Base-by-base conservation (phyloP, 2,797 vertebrate genomes). In the Merluccius polli region DNA sequence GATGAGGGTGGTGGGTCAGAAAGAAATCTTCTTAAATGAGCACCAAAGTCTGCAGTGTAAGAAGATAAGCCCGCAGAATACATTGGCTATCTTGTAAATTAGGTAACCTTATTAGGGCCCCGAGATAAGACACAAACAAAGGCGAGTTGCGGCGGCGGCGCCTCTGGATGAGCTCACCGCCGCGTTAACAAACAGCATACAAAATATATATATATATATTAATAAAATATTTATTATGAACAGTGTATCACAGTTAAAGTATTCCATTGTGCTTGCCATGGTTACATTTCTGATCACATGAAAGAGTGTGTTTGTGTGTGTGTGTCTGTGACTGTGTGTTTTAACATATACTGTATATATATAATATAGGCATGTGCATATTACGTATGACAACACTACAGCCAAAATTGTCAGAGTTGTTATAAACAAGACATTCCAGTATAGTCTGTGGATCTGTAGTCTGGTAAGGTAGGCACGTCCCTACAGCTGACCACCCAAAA, bases 11-110 rank as follows among this genome's bases (percentile, higher is more conserved):
- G 2, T 59, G 32, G 82, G 81, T 89, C 85, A 86, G 59, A 18
- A 74, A 82, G 77, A 86, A 92, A 92, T 92, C 91, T 88, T 89
- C 79, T 92, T 93, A 94, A 90, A 90, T 87, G 78, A 85, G 84
- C 82, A 80, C 79, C 79, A 79, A 87, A 84, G 78, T 78, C 76
- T 78, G 48, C 86, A 81, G 82, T 86, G 87, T 83, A 83, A 90
- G 83, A 79, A 74, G 89, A 88, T 91, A 87, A 87, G 79, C 85
- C 73, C 27, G 75, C 67, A 87, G 84, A 84, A 85, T 78, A 77
- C 80, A 79, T 84, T 87, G 87, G n/a, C 59, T 65, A 3, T 8
- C 59, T 65, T 78, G 70, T 83, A 72, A 77, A 73, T 74, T 70
- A 83, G 21, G 33, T 74, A 70, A 74, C 74, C 82, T 77, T 52